A percentile compares a stretch with the other conserved stretches of the same genome.
Conservation (phyloP, 2,113 vertebrate genomes). For the Uropsilus gracilis region DNA sequence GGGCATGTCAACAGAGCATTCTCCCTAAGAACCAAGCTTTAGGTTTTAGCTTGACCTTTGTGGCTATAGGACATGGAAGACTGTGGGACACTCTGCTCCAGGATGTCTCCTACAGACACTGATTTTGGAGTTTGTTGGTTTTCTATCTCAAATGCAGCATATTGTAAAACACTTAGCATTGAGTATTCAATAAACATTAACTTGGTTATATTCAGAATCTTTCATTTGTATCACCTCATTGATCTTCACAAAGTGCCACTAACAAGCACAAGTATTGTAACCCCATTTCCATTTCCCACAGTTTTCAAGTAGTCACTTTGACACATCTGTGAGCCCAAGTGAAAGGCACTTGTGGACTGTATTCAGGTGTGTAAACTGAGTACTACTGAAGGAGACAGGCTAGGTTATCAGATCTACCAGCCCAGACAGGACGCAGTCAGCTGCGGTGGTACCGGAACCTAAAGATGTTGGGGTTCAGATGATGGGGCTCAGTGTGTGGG, state of each 20-base stretch:
- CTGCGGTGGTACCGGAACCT: not conserved
- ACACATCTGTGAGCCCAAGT: not conserved
- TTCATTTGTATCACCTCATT: not conserved
- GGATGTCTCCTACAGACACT: not conserved
- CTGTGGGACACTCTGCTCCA: not conserved
- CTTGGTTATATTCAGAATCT: constrained; percentile 1
- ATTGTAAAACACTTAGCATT: not conserved
- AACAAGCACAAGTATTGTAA: not conserved
- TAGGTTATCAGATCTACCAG: not conserved
- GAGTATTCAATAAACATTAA: not conserved
- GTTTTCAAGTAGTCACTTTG: not conserved
- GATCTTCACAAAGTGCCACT: not conserved
- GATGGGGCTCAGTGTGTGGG: no score
- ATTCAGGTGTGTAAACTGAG: not conserved
- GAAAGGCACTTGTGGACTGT: not conserved
- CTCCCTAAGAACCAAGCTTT: not conserved
- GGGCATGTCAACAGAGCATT: not conserved
- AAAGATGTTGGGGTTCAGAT: not conserved
- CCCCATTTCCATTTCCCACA: not conserved
- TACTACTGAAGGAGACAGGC: not conserved
- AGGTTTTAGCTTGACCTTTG: not conserved
- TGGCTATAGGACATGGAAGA: no score
- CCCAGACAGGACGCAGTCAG: not conserved
- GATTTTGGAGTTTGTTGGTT: not conserved
- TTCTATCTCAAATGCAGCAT: not conserved